phyloP scores from a whole-genome alignment of 2,888 invertebrate genomes.

The Scaptomyza cyrtandrae region DNA sequence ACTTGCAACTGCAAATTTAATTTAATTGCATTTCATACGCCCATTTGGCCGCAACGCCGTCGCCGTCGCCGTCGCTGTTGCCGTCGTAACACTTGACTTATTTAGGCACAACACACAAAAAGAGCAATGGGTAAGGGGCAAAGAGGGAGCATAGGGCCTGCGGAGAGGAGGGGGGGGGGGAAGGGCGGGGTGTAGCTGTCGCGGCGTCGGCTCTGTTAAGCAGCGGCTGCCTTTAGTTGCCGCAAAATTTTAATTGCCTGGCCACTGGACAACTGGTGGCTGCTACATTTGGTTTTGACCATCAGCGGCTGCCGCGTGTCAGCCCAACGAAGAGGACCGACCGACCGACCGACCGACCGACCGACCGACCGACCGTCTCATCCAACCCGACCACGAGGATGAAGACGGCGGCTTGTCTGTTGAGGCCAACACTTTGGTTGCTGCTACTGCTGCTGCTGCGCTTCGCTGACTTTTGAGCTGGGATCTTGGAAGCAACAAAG shows the following conservation, averaged over 20 bases:
- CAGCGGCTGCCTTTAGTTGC: slow-evolving; percentile 54
- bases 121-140: not conserved
- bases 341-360: slow-evolving; percentile 4
- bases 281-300: slow-evolving; percentile 62
- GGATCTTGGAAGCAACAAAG: slow-evolving; percentile 29
- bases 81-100: slow-evolving; percentile 73
- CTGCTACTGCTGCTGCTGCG: slow-evolving; percentile 40
- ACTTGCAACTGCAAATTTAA: slow-evolving; percentile 76
- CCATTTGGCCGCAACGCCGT: slow-evolving; percentile 73
- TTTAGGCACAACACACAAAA: slow-evolving; percentile 55
- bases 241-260: slow-evolving; percentile 74
- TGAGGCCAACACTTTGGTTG: slow-evolving; percentile 48
- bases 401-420: slow-evolving; percentile 34
- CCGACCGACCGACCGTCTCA: slow-evolving; percentile 4
- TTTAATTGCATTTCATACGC: slow-evolving; percentile 80
- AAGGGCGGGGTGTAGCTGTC: not conserved
- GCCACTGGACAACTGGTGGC: slow-evolving; percentile 48
- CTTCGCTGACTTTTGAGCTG: slow-evolving; percentile 51
- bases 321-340: slow-evolving; percentile 37
- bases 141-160: slow-evolving; percentile 3
- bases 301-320: slow-evolving; percentile 46
- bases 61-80: slow-evolving; percentile 25
- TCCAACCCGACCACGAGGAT: slow-evolving; percentile 18
- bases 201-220: slow-evolving; percentile 38
- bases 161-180: not conserved